These are phyloP conservation scores for Netelia virgata DNA, from an alignment of 2,888 invertebrate genomes.

Conservation along the genomic window DNA sequence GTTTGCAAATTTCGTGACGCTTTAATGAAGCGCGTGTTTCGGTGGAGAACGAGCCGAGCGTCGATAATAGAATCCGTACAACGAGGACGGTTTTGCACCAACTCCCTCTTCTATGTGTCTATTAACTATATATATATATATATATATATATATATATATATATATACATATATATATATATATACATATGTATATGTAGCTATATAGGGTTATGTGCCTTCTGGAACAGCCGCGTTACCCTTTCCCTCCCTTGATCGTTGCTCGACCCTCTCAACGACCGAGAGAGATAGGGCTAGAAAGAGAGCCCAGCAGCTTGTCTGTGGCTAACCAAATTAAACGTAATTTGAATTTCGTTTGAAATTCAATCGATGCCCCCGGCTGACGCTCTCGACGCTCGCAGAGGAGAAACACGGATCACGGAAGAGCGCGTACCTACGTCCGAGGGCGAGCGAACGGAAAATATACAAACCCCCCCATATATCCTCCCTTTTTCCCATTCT, in stretches of 20 bases:
- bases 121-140: conserved; percentile 19
- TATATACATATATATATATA: conserved; percentile 23
- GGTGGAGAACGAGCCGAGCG: conserved; percentile 41
- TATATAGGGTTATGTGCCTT: conserved; percentile 15
- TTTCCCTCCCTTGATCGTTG: background rate
- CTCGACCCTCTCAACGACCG: conserved; percentile 32
- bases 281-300: no score
- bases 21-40: conserved; percentile 67
- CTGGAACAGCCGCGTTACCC: conserved; percentile 54
- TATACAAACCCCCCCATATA: background rate
- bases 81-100: conserved; percentile 62
- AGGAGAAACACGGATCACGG: conserved; percentile 15
- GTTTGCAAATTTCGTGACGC: conserved; percentile 68
- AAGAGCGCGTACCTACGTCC: background rate
- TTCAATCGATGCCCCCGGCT: conserved; percentile 79
- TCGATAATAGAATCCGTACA: conserved; percentile 79
- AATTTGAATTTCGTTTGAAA: conserved; percentile 84
- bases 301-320: conserved; percentile 65
- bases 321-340: conserved; percentile 82
- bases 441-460: background rate
- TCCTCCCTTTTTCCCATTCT: background rate
- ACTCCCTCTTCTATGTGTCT: conserved; percentile 9
- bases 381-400: conserved; percentile 8
- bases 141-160: conserved; percentile 4
- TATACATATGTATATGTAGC: conserved; percentile 3